Percentiles rank a stretch among this genome's conserved stretches.
phyloP scores from a whole-genome alignment of 2,888 invertebrate genomes.

The Baccha elongata region DNA sequence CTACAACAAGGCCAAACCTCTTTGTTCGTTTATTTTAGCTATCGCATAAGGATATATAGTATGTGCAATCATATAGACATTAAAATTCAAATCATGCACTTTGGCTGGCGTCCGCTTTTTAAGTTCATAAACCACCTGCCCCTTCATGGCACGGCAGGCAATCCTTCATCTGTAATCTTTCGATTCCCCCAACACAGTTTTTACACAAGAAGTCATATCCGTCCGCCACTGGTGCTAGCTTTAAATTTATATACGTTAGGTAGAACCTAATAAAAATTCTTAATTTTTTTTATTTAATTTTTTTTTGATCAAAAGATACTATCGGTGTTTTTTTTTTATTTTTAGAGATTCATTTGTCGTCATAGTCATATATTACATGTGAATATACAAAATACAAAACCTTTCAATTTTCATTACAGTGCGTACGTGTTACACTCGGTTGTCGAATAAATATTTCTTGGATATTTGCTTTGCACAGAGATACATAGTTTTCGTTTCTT shows the following conservation, averaged over 20 bases:
- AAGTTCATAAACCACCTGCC: constrained; percentile 63
- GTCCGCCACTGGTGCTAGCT: not conserved
- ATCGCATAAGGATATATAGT: constrained; percentile 23
- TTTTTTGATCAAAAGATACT: constrained; percentile 45
- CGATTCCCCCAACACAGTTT: constrained; percentile 46
- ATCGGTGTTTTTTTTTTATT: constrained; percentile 44
- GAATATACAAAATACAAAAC: constrained; percentile 51
- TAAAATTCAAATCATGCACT: constrained; percentile 62
- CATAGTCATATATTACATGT: constrained; percentile 46
- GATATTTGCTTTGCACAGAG: not conserved
- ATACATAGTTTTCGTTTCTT: constrained; percentile 3
- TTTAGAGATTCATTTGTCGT: constrained; percentile 69
- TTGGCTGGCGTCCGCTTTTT: constrained; percentile 65
- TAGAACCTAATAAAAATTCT: constrained; percentile 54
- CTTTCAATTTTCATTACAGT: constrained; percentile 61
- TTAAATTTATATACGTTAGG: not conserved
- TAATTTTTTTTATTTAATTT: constrained; percentile 7
- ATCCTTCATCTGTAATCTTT: constrained; percentile 60
- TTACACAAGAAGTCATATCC: constrained; percentile 8
- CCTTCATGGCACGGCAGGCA: constrained; percentile 30
- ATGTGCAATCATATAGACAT: constrained; percentile 43
- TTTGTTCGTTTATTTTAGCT: constrained; percentile 26
- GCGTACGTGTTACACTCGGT: constrained; percentile 54
- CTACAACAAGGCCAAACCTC: constrained; percentile 41
- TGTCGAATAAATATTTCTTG: constrained; percentile 41